phyloP scores from a whole-genome alignment of 2,113 vertebrate genomes.

The Lepisosteus osseus region DNA sequence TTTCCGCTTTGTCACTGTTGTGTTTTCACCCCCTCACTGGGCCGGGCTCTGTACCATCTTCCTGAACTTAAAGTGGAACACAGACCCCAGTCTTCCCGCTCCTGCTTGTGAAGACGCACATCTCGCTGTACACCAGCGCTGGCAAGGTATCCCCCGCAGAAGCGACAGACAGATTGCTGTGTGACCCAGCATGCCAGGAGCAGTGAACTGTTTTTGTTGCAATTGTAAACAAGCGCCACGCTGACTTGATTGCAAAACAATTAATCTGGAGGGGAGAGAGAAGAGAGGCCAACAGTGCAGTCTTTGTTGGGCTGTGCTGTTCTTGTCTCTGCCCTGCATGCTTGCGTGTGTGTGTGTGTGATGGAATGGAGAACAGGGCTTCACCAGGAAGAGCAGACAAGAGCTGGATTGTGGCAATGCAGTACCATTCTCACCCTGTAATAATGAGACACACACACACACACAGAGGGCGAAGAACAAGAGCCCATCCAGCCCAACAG shows the following conservation, averaged over 20 bases:
- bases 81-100: neutral
- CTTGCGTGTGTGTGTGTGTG: constrained; percentile 1
- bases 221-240: constrained; percentile 21
- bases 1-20: neutral
- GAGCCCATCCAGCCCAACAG: too few relatives aligned
- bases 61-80: too few relatives aligned
- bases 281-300: neutral
- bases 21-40: too few relatives aligned
- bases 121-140: neutral
- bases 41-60: too few relatives aligned
- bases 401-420: neutral
- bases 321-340: constrained; percentile 9
- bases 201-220: constrained; percentile 20
- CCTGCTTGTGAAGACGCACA: constrained; percentile 13
- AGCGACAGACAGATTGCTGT: constrained; percentile 19
- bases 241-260: constrained; percentile 33
- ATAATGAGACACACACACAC: too few relatives aligned
- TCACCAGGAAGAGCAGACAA: neutral
- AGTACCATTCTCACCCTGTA: too few relatives aligned
- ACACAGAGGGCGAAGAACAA: neutral
- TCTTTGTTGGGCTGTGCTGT: neutral
- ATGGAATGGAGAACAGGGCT: too few relatives aligned
- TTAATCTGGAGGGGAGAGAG: constrained; percentile 25
- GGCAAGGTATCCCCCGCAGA: constrained; percentile 31
- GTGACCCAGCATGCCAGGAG: constrained; percentile 9